These are phyloP conservation scores for Colaptes auratus DNA, from an alignment of 2,113 vertebrate species.

Conservation along the genomic window DNA sequence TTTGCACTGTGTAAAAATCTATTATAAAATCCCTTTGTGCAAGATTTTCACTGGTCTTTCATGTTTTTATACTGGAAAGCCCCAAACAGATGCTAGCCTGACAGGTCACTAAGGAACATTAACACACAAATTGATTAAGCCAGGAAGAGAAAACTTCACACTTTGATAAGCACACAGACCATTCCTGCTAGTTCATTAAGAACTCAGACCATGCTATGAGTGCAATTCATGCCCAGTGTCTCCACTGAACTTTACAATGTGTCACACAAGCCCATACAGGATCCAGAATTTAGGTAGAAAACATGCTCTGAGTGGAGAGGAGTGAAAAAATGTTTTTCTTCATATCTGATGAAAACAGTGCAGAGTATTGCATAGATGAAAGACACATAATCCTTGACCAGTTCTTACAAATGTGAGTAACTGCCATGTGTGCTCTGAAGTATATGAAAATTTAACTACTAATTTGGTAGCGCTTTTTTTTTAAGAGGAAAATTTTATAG, in stretches of 20 bases:
- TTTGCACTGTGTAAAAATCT: not conserved
- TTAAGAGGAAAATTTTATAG: constrained; percentile 20
- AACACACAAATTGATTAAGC: constrained; percentile 10
- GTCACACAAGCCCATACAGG: not conserved
- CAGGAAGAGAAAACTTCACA: not conserved
- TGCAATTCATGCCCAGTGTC: not conserved
- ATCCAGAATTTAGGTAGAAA: not conserved
- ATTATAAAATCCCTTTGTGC: not conserved
- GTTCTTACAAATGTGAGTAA: constrained; percentile 55
- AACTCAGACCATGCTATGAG: not conserved
- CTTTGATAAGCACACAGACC: not conserved
- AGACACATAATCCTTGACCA: not conserved
- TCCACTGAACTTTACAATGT: not conserved
- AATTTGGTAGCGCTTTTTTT: constrained; percentile 26
- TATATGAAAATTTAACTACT: constrained; percentile 32
- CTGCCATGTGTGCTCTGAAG: constrained; percentile 16
- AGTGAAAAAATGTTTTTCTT: not conserved
- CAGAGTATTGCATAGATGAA: not conserved
- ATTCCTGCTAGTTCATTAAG: not conserved
- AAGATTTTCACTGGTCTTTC: not conserved
- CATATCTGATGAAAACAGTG: constrained; percentile 17
- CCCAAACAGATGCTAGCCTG: not conserved
- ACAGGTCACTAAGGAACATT: not conserved
- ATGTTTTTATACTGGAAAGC: not conserved
- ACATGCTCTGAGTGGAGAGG: not conserved